Evolutionary conservation across 2,888 invertebrate species (phyloP).

Genomic region (Hydrotaea diabolus): DNA sequence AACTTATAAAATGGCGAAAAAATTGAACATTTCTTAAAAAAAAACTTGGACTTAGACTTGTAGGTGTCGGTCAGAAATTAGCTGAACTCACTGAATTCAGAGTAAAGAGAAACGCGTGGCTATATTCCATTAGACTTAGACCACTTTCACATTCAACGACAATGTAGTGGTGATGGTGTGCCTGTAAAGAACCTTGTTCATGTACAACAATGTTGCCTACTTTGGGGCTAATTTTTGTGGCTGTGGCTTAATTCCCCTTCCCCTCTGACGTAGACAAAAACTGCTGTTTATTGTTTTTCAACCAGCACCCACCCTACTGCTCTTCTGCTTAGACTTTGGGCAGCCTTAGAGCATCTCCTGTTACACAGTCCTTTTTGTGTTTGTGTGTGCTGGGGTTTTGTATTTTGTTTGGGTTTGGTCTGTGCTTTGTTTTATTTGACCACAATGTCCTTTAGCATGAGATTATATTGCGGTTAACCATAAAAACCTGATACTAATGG

Average conservation of each 20-base stretch:
- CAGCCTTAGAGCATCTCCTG: slow-evolving; percentile 37
- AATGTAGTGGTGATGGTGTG: too few species aligned
- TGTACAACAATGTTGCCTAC: slow-evolving; percentile 30
- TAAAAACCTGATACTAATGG: slow-evolving; percentile 65
- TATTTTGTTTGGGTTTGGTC: not conserved
- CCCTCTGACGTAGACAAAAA: slow-evolving; percentile 49
- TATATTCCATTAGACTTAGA: too few species aligned
- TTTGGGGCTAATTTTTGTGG: slow-evolving; percentile 23
- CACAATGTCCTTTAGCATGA: slow-evolving; percentile 37
- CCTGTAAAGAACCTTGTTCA: too few species aligned
- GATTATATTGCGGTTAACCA: slow-evolving; percentile 66
- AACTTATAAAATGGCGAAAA: too few species aligned
- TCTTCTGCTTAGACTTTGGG: not conserved
- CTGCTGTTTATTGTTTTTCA: too few species aligned
- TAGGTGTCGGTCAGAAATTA: too few species aligned
- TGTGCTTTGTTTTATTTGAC: not conserved
- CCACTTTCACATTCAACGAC: too few species aligned
- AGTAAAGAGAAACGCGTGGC: too few species aligned
- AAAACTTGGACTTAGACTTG: too few species aligned
- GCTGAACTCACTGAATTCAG: too few species aligned
- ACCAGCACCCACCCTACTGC: not conserved
- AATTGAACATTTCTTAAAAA: too few species aligned
- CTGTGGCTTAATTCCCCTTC: slow-evolving; percentile 68
- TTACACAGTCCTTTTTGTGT: slow-evolving; percentile 32
- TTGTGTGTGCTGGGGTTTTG: not conserved